phyloP scores from a whole-genome alignment of 2,113 vertebrate genomes.

The Xiphorhynchus elegans region DNA sequence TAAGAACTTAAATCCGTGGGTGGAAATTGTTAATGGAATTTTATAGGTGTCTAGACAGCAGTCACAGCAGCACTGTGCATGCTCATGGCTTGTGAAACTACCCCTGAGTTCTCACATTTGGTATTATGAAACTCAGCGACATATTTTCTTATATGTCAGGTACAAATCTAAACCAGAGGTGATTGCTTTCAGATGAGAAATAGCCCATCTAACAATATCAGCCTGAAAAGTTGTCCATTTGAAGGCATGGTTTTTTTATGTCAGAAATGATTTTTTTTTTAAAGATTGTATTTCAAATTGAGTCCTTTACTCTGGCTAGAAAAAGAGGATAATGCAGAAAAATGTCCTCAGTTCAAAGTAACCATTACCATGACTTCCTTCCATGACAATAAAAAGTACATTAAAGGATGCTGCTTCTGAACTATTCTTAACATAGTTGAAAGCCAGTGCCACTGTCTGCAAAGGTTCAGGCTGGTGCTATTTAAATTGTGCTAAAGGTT shows the following conservation, averaged over 20 bases:
- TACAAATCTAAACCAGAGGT: background rate
- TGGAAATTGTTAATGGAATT: background rate
- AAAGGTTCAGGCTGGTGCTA: background rate
- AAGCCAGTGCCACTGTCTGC: constrained; percentile 21
- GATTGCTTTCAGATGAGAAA: background rate
- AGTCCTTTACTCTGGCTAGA: background rate
- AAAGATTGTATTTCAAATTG: background rate
- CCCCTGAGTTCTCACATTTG: background rate
- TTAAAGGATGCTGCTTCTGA: background rate
- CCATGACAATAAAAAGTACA: background rate
- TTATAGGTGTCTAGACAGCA: background rate
- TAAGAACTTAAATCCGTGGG: background rate
- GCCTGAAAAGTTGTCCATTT: background rate
- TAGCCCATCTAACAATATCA: background rate
- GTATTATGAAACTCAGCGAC: background rate
- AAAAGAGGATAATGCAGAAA: constrained; percentile 1
- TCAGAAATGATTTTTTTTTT: background rate
- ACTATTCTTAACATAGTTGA: background rate
- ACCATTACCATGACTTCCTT: constrained; percentile 17
- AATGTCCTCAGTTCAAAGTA: background rate
- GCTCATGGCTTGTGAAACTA: background rate
- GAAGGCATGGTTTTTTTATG: background rate
- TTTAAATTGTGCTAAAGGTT: constrained; percentile 27
- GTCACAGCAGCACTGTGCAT: background rate
- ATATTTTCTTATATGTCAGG: background rate